Percentiles rank a stretch among this genome's conserved stretches.
phyloP scores from a whole-genome alignment of 35 echinoderm and acorn worm species.

The Patiria miniata region DNA sequence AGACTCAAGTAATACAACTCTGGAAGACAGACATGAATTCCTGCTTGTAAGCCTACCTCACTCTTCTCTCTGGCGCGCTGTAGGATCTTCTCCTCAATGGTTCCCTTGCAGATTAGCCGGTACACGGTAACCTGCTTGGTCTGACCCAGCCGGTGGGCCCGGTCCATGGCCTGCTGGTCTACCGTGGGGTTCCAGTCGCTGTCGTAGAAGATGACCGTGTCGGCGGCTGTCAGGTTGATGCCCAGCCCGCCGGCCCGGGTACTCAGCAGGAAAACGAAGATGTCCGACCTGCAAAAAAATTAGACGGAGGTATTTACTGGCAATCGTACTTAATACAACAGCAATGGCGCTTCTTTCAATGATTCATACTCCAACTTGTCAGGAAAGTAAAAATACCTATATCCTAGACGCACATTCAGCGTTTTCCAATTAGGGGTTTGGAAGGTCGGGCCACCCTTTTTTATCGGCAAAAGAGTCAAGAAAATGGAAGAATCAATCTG shows the following conservation, averaged over 20 bases:
- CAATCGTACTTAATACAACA: not conserved
- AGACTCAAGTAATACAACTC: not conserved
- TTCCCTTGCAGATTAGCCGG: slow-evolving; percentile 95
- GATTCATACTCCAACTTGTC: no score
- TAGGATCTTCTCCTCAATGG: slow-evolving; percentile 94
- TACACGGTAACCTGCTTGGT: slow-evolving; percentile 99
- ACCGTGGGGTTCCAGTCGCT: slow-evolving; percentile 99
- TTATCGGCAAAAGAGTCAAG: no score
- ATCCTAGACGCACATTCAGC: no score
- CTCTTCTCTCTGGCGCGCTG: slow-evolving; percentile 96
- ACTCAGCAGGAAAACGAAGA: slow-evolving; percentile 98
- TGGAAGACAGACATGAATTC: not conserved
- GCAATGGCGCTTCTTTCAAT: no score
- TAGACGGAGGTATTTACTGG: not conserved
- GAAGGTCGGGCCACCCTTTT: no score
- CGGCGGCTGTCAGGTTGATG: slow-evolving; percentile 94
- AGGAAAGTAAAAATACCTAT: no score
- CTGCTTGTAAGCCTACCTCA: slow-evolving; percentile 65
- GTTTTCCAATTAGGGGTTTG: no score
- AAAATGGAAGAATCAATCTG: no score
- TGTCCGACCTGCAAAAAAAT: slow-evolving; percentile 74
- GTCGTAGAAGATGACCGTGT: slow-evolving; percentile 98
- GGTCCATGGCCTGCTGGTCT: slow-evolving; percentile 98
- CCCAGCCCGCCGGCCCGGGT: slow-evolving; percentile 96
- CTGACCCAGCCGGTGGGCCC: slow-evolving; percentile 93